Evolutionary conservation across 2,888 invertebrate genomes (phyloP), one percentile per base, ranked within the genome.

Genomic region (Cinara cedri): DNA sequence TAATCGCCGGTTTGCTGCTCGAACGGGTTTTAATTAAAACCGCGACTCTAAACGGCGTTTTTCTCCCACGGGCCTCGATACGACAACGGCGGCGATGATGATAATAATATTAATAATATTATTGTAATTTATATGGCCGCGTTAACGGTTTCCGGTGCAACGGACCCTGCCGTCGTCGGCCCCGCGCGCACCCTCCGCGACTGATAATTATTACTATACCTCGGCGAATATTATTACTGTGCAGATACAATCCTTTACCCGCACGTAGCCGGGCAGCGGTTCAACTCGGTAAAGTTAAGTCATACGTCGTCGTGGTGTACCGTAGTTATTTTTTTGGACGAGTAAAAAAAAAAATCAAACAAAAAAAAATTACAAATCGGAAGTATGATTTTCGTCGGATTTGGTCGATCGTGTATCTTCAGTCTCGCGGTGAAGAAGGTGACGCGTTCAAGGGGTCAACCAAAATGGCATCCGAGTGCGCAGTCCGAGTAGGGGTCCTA

Each of bases 11-110:
- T 78, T n/a, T 78, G 68, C 76, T 78, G 76, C 76, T 78, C 68
- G 19, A 68, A 68, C 68, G 76, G 57, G 57, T 78, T 78, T 78
- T 78, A 78, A 78, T 78, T 78, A 78, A 78, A 78, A 78, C 76
- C 68, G 6, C 34, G 34, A 34, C 76, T 74, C 63, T 74, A 74
- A 76, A 68, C 66, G 65, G 55, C 49, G 68, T 78, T 78, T 78
- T 78, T 78, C 76, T 78, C 68, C 66, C 68, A 78, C 49, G 26
- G 34, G 34, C 55, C n/a, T 68, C 76, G 60, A 78, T 66, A 24
- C 57, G 3, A n/a, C n/a, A n/a, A n/a, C n/a, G 34, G 34, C 34
- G 3, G 6, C 34, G 34, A 34, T 34, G 6, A 34, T 34, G 6
- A 34, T 34, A 34, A 34, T 34, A 34, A 57, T 19, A 62, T 46